Conservation (phyloP, 2,888 invertebrate species). For the Philaethria dido region DNA sequence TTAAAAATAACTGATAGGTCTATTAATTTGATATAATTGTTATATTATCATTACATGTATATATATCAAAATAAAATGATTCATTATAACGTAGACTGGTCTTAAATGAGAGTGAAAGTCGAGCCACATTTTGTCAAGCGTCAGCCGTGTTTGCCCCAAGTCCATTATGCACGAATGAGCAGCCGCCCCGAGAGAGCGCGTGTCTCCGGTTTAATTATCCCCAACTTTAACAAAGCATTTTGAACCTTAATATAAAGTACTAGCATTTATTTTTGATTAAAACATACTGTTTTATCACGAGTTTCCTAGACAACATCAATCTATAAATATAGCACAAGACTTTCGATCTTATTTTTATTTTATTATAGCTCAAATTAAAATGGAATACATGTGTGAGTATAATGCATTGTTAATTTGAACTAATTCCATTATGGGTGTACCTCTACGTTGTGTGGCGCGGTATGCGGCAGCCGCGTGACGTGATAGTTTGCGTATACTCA, state of each 20-base stretch:
- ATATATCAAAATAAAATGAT: conserved; percentile 26
- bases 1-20: neutral
- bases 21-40: neutral
- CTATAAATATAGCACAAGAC: conserved; percentile 42
- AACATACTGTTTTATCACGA: conserved; percentile 48
- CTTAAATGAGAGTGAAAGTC: conserved; percentile 79
- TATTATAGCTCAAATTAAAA: conserved; percentile 48
- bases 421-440: conserved; percentile 80
- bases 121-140: conserved; percentile 79
- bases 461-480: conserved; percentile 71
- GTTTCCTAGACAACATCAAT: conserved; percentile 57
- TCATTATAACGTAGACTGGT: conserved; percentile 64
- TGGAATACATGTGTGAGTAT: conserved; percentile 39
- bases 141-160: conserved; percentile 72
- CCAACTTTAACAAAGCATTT: conserved; percentile 43
- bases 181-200: conserved; percentile 81
- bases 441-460: conserved; percentile 58
- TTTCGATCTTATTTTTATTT: conserved; percentile 37
- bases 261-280: conserved; percentile 58
- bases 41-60: neutral
- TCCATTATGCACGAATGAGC: conserved; percentile 83
- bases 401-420: conserved; percentile 52
- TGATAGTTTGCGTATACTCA: conserved; percentile 68
- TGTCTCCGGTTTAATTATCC: conserved; percentile 75
- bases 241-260: conserved; percentile 44